phyloP scores from a whole-genome alignment of 2,797 vertebrate genomes.

The Chaetophractus vellerosus region DNA sequence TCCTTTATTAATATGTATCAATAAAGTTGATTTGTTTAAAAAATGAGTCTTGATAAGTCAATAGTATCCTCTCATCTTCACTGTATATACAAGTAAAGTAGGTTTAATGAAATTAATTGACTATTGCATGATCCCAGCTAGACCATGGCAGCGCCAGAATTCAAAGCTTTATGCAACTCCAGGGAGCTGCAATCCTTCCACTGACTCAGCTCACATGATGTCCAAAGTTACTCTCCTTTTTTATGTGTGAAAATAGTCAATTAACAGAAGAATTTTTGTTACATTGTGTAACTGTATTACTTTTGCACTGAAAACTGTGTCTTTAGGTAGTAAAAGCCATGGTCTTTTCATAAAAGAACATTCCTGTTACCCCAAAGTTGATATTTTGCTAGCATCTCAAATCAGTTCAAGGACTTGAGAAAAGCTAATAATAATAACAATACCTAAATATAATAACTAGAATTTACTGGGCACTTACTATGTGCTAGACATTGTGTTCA shows the following conservation, averaged over 20 bases:
- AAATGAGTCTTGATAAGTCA: slow-evolving; percentile 35
- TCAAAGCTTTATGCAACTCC: neutral
- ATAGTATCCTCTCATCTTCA: slow-evolving; percentile 15
- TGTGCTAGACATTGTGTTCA: neutral
- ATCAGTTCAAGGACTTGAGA: neutral
- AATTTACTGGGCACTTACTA: neutral
- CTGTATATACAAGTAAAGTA: slow-evolving; percentile 14
- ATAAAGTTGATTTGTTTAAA: neutral
- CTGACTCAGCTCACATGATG: neutral
- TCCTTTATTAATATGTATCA: too few species aligned
- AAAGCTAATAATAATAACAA: slow-evolving; percentile 2
- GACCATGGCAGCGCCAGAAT: neutral
- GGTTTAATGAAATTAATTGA: neutral
- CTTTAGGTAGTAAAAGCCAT: neutral
- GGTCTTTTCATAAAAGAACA: slow-evolving; percentile 5
- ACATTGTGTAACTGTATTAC: neutral
- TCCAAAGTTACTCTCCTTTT: neutral
- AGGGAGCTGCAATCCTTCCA: neutral
- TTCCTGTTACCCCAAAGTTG: neutral
- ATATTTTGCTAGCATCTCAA: slow-evolving; percentile 14
- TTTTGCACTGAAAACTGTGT: neutral
- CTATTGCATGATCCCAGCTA: neutral
- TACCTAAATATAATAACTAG: neutral
- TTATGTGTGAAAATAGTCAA: slow-evolving; percentile 30
- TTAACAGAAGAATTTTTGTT: neutral